phyloP scores from a whole-genome alignment of 2,888 invertebrate genomes.

The Chirona hameri region DNA sequence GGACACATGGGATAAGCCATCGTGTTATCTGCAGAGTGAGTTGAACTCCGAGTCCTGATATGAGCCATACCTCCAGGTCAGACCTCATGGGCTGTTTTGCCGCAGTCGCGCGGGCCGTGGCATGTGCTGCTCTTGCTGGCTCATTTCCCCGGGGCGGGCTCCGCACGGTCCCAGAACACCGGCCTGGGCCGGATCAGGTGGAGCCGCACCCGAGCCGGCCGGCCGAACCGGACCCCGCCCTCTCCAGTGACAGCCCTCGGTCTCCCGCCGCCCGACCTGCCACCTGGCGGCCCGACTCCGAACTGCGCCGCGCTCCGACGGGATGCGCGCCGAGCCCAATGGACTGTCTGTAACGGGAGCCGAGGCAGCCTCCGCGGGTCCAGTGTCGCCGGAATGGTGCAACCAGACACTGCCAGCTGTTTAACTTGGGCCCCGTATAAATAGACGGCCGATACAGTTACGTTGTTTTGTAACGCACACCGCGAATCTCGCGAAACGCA shows the following conservation, averaged over 20 bases:
- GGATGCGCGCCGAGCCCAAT: neutral
- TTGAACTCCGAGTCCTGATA: too few species aligned
- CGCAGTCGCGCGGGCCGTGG: too few species aligned
- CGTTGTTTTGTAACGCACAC: conserved; percentile 24
- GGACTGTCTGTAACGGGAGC: neutral
- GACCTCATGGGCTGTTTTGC: too few species aligned
- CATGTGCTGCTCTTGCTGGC: neutral
- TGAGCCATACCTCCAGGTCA: too few species aligned
- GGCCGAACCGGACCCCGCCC: neutral
- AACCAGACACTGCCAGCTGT: conserved; percentile 5
- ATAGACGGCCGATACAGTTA: conserved; percentile 24
- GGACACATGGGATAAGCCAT: too few species aligned
- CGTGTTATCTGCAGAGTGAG: too few species aligned
- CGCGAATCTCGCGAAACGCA: conserved; percentile 26
- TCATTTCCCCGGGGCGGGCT: neutral
- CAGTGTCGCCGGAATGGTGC: conserved; percentile 6
- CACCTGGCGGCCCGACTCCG: neutral
- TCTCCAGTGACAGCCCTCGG: neutral
- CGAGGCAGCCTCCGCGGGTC: neutral
- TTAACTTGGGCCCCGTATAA: conserved; percentile 9
- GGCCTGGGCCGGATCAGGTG: neutral
- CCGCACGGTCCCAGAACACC: neutral
- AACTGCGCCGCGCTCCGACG: neutral
- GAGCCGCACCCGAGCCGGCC: neutral
- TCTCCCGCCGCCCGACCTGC: neutral